Conservation (phyloP, 2,797 vertebrate species). For the Chanos chanos region DNA sequence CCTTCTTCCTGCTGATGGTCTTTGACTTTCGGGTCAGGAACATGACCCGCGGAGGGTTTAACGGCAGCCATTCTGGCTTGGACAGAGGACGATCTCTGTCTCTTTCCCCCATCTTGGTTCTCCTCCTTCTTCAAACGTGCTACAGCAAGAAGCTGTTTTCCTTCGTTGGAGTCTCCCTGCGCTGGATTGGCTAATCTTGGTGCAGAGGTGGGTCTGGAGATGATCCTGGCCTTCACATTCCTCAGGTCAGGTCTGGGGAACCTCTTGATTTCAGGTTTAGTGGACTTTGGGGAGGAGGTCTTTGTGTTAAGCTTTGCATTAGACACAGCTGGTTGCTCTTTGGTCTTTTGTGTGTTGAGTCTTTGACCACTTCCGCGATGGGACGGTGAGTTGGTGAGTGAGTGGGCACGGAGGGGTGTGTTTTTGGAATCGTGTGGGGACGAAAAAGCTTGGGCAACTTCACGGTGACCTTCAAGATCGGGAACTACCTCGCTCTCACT, state of each 20-base stretch:
- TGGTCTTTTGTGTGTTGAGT: constrained; percentile 14
- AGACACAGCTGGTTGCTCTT: constrained; percentile 5
- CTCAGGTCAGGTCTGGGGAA: constrained; percentile 79
- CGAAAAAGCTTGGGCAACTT: constrained; percentile 44
- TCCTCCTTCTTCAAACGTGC: constrained; percentile 34
- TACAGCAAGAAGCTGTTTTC: constrained; percentile 1
- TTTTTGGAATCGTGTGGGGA: constrained; percentile 43
- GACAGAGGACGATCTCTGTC: constrained; percentile 40
- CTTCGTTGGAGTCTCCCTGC: constrained; percentile 49
- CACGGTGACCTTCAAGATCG: constrained; percentile 20
- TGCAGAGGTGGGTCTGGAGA: constrained; percentile 60
- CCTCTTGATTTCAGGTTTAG: constrained; percentile 66
- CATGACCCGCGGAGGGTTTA: constrained; percentile 28
- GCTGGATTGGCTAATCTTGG: constrained; percentile 57
- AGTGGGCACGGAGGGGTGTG: constrained; percentile 48
- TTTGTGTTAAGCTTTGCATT: constrained; percentile 1
- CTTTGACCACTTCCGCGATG: constrained; percentile 5
- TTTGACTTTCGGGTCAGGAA: not conserved
- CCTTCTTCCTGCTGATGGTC: not conserved
- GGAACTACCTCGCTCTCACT: constrained; percentile 48
- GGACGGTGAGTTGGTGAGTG: constrained; percentile 29
- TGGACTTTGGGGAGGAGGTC: constrained; percentile 21
- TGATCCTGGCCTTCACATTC: constrained; percentile 78
- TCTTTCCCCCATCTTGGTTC: constrained; percentile 16
- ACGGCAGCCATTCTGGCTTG: constrained; percentile 39